A percentile compares a stretch with the other conserved stretches of the same genome.
phyloP scores from a whole-genome alignment of 2,888 invertebrate genomes.

The Mylabris sibirica region DNA sequence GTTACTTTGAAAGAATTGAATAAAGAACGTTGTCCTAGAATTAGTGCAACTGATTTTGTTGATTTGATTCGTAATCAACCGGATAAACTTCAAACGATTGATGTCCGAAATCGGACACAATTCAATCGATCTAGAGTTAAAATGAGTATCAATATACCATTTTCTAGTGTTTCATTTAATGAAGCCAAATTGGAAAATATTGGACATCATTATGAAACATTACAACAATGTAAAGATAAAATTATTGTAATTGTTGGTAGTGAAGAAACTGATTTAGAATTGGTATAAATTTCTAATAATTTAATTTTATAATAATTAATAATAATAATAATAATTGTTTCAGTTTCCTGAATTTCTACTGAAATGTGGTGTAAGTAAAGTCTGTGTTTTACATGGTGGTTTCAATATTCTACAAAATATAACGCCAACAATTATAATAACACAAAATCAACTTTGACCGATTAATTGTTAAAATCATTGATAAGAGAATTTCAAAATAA shows the following conservation, averaged over 20 bases:
- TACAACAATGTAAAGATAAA: conserved; percentile 70
- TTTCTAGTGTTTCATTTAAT: conserved; percentile 77
- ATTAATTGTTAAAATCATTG: neutral
- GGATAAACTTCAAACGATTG: conserved; percentile 69
- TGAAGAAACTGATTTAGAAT: conserved; percentile 78
- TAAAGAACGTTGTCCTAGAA: conserved; percentile 79
- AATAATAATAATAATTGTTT: no score
- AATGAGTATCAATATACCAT: conserved; percentile 88
- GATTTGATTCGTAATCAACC: conserved; percentile 71
- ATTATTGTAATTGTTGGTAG: conserved; percentile 81
- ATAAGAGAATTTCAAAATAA: no score
- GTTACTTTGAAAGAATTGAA: conserved; percentile 75
- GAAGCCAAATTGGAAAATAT: conserved; percentile 75
- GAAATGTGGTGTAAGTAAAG: conserved; percentile 76
- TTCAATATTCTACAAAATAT: conserved; percentile 78
- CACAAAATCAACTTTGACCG: conserved; percentile 37
- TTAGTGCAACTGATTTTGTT: conserved; percentile 85
- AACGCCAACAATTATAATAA: conserved; percentile 66
- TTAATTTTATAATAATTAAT: no score
- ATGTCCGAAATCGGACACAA: conserved; percentile 73
- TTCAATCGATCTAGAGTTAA: conserved; percentile 81
- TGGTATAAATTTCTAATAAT: conserved; percentile 68
- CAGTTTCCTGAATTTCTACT: conserved; percentile 90
- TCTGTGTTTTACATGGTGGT: conserved; percentile 89
- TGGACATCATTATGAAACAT: conserved; percentile 69